Percentiles rank a stretch among this genome's conserved stretches.
phyloP scores from a whole-genome alignment of 2,888 invertebrate species.

The Orchesellides sinensis region DNA sequence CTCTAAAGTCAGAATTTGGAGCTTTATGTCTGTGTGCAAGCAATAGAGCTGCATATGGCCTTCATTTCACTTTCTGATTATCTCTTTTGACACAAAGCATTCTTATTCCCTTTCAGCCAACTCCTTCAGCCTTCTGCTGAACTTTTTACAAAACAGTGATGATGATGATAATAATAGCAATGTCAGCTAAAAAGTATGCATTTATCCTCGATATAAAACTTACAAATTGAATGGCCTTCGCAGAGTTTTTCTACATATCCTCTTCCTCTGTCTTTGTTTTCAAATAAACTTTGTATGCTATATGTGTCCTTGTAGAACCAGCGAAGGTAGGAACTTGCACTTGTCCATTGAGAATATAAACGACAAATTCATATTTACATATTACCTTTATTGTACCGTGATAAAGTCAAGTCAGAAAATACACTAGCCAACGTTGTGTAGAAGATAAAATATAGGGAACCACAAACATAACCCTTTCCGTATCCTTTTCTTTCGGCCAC shows the following conservation, averaged over 20 bases:
- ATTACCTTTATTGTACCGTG: background rate
- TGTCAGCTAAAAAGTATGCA: too few relatives aligned
- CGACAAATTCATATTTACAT: background rate
- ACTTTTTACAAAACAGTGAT: background rate
- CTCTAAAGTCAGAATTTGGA: constrained; percentile 18
- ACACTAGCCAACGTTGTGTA: background rate
- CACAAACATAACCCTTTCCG: background rate
- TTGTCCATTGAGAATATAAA: background rate
- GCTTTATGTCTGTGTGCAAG: constrained; percentile 37
- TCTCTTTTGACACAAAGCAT: constrained; percentile 46
- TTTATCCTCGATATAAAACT: too few relatives aligned
- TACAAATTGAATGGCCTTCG: too few relatives aligned
- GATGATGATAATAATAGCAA: too few relatives aligned
- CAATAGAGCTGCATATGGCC: constrained; percentile 51
- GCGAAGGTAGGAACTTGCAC: constrained; percentile 1
- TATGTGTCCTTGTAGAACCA: constrained; percentile 2
- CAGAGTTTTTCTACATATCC: too few relatives aligned
- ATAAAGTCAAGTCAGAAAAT: background rate
- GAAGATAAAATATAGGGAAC: constrained; percentile 7
- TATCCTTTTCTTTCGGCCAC: too few relatives aligned
- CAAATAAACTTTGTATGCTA: too few relatives aligned
- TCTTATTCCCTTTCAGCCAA: constrained; percentile 7
- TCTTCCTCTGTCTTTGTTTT: too few relatives aligned
- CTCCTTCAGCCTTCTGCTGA: background rate
- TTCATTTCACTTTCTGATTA: constrained; percentile 43